Evolutionary conservation across 2,888 invertebrate genomes (phyloP), one percentile per base, ranked within the genome.

Genomic region (Aleiodes leptofemur): DNA sequence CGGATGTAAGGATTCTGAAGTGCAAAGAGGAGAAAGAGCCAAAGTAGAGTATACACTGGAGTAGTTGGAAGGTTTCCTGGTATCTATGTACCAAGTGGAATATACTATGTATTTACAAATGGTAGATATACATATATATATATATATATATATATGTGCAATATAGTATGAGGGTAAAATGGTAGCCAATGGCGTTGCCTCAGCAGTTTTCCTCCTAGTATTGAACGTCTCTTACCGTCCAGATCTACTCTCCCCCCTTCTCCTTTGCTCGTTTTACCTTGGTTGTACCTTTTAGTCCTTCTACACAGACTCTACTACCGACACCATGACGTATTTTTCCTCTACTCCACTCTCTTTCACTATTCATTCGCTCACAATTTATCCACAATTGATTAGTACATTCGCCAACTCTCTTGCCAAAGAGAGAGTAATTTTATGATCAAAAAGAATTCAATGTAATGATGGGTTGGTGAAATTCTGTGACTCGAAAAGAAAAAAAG

Each of bases 141-240:
- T 23, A 23, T 23, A 23, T 70, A 71, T 69, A 68, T 71, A 71
- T 68, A 23, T 76, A 77, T 76, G 69, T 68, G 61, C 53, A 13
- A 71, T 57, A 78, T 79, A 83, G 84, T 48, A 23, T 64, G 16
- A 14, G 43, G 53, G 14, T 53, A 82, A 84, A 88, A 88, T 87
- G 87, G 84, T 87, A 86, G 87, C 88, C 88, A 89, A 88, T 88
- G 86, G 88, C 88, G 87, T 82, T 86, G 83, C 84, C 83, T 82
- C 81, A 77, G 77, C 83, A 14, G 64, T 64, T 83, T 82, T 82
- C 85, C 84, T 84, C 83, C 87, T 43, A 83, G 86, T 88, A 88
- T 88, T 88, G 88, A 88, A 88, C 88, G 88, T 88, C 88, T 87
- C 85, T 85, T 85, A 84, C 84, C 83, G 83, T 88, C 87, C 87